Conservation (phyloP, 2,797 vertebrate genomes). For the Tragelaphus eurycerus region DNA sequence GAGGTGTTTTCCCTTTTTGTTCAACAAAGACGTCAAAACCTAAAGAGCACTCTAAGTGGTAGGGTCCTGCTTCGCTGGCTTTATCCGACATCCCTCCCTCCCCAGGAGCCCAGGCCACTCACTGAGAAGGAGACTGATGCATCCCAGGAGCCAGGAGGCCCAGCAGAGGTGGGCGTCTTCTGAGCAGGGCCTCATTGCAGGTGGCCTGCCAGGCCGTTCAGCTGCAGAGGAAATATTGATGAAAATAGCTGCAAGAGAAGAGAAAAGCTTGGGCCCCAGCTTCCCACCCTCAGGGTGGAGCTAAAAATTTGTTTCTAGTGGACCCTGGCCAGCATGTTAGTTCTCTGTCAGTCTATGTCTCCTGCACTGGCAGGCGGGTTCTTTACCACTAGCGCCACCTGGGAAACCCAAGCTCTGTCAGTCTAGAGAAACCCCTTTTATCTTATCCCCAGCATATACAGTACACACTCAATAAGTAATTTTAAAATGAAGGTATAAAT, state of each 20-base stretch:
- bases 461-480: accelerated
- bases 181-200: background rate
- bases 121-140: background rate
- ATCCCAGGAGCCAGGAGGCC: background rate
- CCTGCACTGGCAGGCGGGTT: background rate
- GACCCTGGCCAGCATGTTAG: background rate
- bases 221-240: background rate
- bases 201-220: background rate
- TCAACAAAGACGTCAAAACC: background rate
- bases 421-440: background rate
- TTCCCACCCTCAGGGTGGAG: background rate
- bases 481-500: background rate
- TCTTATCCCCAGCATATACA: too few relatives aligned
- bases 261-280: background rate
- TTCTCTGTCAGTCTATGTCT: background rate
- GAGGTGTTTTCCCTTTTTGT: background rate
- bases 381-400: background rate
- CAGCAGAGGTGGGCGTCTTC: background rate
- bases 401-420: background rate
- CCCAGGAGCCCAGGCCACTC: background rate
- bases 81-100: background rate
- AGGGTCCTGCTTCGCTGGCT: background rate
- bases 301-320: background rate
- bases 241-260: background rate
- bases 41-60: background rate